These are phyloP conservation scores for Macrostomum lignano DNA, from an alignment of 1,140 invertebrate genomes.

Conservation along the genomic window DNA sequence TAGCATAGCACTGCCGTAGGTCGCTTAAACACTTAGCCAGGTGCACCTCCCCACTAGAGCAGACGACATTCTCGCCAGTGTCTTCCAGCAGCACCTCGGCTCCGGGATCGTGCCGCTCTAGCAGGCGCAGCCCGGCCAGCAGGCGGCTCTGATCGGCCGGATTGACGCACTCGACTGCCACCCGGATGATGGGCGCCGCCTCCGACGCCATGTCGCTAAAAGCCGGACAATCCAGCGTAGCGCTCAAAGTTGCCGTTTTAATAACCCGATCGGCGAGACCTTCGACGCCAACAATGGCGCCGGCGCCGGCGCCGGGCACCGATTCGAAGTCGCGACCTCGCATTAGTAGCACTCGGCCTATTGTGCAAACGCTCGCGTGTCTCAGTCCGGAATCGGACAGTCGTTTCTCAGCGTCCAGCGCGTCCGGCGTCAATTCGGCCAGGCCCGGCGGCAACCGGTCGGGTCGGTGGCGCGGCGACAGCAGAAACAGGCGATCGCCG, in stretches of 20 bases:
- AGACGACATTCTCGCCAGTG: conserved; percentile 75
- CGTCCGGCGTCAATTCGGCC: no score
- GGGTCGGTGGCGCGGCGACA: conserved; percentile 72
- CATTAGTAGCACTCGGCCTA: no score
- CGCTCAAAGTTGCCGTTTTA: conserved; percentile 66
- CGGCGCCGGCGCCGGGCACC: no score
- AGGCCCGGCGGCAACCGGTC: no score
- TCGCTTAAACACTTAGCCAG: conserved; percentile 69
- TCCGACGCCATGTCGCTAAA: conserved; percentile 54
- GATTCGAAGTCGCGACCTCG: no score
- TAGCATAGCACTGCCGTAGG: conserved; percentile 35
- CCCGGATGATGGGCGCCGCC: conserved; percentile 58
- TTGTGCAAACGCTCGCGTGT: conserved; percentile 11
- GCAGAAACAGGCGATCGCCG: conserved; percentile 48
- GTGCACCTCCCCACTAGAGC: conserved; percentile 86
- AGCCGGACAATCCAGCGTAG: conserved; percentile 48
- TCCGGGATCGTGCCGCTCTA: conserved; percentile 71
- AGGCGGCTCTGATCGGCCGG: conserved; percentile 24
- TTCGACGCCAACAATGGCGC: no score
- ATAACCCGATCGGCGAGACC: conserved; percentile 54
- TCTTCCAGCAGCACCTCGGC: conserved; percentile 63
- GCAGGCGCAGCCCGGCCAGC: conserved; percentile 42
- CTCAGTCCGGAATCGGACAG: not conserved
- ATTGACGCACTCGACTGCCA: no score
- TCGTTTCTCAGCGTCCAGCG: conserved; percentile 3